Evolutionary conservation across 1,140 invertebrate genomes (phyloP).

Genomic region (Drosophila persimilis): DNA sequence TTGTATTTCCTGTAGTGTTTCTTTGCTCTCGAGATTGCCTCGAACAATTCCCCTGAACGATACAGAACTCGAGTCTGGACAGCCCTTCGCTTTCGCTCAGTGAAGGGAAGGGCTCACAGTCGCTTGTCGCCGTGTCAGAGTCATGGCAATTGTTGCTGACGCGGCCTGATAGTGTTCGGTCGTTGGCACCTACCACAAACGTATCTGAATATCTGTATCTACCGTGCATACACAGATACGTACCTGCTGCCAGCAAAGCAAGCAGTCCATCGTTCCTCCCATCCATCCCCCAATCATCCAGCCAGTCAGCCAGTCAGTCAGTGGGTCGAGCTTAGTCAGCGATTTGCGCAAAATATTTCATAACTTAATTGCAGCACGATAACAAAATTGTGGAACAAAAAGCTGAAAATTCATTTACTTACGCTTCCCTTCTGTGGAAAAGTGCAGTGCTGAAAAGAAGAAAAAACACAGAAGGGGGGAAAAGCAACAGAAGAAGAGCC

Average conservation of each 20-base stretch:
- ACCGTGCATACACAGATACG: too few species aligned
- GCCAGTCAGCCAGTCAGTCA: constrained; percentile 35
- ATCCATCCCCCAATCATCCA: constrained; percentile 2
- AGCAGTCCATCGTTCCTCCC: constrained; percentile 11
- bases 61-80: too few species aligned
- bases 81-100: too few species aligned
- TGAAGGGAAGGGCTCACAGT: too few species aligned
- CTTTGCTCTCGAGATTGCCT: too few species aligned
- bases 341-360: constrained; percentile 68
- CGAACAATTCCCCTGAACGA: too few species aligned
- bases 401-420: constrained; percentile 48
- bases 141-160: constrained; percentile 36
- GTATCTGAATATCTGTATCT: constrained; percentile 31
- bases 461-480: constrained; percentile 35
- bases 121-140: too few species aligned
- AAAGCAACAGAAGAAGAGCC: constrained; percentile 4
- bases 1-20: too few species aligned
- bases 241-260: constrained; percentile 1
- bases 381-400: constrained; percentile 42
- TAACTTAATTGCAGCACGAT: constrained; percentile 68
- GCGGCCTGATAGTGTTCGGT: constrained; percentile 34
- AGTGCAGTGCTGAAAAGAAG: constrained; percentile 19
- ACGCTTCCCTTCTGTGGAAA: constrained; percentile 25
- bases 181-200: constrained; percentile 15
- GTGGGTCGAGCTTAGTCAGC: constrained; percentile 69